phyloP scores from a whole-genome alignment of 2,888 invertebrate genomes.

The Lobophora halterata region DNA sequence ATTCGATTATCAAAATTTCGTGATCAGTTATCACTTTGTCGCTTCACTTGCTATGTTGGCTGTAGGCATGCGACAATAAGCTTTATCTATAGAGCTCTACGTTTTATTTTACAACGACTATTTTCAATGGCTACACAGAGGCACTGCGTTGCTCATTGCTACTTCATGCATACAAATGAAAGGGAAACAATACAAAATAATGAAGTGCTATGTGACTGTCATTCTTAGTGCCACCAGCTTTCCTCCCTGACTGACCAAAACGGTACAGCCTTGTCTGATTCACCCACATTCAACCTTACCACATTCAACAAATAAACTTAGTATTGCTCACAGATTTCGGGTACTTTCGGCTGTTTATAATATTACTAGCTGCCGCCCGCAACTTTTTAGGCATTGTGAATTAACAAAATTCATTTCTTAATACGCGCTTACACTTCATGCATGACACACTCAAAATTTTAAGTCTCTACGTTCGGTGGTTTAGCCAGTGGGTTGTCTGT shows the following conservation, averaged over 20 bases:
- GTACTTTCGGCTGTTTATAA: no score
- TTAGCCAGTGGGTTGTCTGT: no score
- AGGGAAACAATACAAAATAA: conserved; percentile 42
- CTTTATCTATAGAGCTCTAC: conserved; percentile 2
- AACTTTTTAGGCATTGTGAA: no score
- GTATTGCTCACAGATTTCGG: no score
- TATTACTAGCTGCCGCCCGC: no score
- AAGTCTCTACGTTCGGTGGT: no score
- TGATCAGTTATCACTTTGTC: conserved; percentile 2
- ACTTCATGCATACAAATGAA: conserved; percentile 54
- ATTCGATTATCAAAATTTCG: no score
- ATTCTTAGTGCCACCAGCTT: conserved; percentile 35
- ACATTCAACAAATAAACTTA: no score
- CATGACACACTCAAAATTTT: no score
- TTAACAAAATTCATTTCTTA: no score
- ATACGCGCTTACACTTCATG: no score
- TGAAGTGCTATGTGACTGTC: conserved; percentile 37
- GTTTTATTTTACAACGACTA: conserved; percentile 8
- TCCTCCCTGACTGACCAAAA: conserved; percentile 32
- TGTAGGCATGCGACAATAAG: conserved; percentile 1
- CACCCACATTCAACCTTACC: conserved; percentile 4
- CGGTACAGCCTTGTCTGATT: conserved; percentile 1
- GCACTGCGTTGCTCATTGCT: conserved; percentile 32
- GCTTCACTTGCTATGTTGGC: neutral
- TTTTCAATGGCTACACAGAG: neutral